Percentiles rank a stretch among this genome's conserved stretches.
Conservation (phyloP, 2,797 vertebrate genomes). For the Oreochromis mossambicus region DNA sequence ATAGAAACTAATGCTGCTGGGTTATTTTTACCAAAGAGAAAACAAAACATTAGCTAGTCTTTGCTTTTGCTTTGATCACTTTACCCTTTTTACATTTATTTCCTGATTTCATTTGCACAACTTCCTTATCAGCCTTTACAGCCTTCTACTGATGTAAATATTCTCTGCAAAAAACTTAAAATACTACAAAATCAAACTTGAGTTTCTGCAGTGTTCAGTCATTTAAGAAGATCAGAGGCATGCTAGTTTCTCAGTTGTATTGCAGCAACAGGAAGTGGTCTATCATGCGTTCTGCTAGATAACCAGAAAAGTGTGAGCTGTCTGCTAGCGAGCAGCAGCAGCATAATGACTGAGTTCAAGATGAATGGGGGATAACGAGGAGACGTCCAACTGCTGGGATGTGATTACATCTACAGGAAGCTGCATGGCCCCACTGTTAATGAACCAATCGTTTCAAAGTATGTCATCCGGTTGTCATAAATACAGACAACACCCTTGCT, state of each 20-base stretch:
- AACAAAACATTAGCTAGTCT: neutral
- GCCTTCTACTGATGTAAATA: neutral
- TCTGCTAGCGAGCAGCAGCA: neutral
- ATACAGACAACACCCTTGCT: constrained; percentile 7
- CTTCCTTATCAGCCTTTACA: neutral
- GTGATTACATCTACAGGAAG: constrained; percentile 62
- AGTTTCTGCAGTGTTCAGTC: neutral
- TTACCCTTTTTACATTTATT: constrained; percentile 1
- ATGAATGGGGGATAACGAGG: neutral
- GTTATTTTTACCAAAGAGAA: neutral
- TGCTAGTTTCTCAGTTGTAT: neutral
- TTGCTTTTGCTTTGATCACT: neutral
- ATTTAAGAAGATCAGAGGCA: neutral
- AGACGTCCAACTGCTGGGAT: neutral
- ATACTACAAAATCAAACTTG: neutral
- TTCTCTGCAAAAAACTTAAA: neutral
- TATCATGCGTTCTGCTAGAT: constrained; percentile 1
- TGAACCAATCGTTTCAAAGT: constrained; percentile 29
- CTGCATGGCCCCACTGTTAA: constrained; percentile 10
- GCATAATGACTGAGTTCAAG: neutral
- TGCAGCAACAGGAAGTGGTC: constrained; percentile 52
- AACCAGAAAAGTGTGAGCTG: neutral
- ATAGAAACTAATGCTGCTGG: constrained; percentile 1
- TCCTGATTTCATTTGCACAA: neutral
- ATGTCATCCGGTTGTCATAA: constrained; percentile 12